These are phyloP conservation scores for Australoheros facetus DNA, from an alignment of 2,797 vertebrate species.

Conservation along the genomic window DNA sequence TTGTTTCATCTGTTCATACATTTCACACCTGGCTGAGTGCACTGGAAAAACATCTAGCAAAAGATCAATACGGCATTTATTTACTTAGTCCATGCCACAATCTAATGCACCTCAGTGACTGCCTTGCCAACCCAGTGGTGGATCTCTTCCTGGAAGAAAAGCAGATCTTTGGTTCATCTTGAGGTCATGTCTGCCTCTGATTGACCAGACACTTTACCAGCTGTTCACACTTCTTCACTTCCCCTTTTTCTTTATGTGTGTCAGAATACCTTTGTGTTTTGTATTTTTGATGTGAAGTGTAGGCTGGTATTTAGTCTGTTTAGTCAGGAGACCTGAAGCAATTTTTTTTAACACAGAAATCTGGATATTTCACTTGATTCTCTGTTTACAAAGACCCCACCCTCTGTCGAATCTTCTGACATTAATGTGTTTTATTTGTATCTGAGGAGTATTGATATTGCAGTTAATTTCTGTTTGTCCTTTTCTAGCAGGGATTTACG, in stretches of 20 bases:
- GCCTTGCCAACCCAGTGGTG: background rate
- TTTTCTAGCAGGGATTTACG: slow-evolving; percentile 2
- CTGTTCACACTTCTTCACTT: slow-evolving; percentile 1
- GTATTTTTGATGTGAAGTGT: background rate
- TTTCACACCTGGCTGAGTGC: slow-evolving; percentile 28
- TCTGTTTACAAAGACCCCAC: background rate
- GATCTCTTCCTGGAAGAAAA: slow-evolving; percentile 22
- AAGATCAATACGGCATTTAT: slow-evolving; percentile 38
- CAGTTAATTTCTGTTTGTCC: background rate
- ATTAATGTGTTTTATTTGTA: slow-evolving; percentile 28
- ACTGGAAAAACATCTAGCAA: background rate
- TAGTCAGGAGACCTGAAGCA: background rate
- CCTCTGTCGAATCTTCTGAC: slow-evolving; percentile 4
- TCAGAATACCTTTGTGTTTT: slow-evolving; percentile 19
- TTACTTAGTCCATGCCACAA: background rate
- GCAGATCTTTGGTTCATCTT: slow-evolving; percentile 20
- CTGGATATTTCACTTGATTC: background rate
- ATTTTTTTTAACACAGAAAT: slow-evolving; percentile 9
- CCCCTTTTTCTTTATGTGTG: background rate
- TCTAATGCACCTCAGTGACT: slow-evolving; percentile 28
- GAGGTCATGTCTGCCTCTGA: slow-evolving; percentile 20
- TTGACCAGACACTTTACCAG: slow-evolving; percentile 20
- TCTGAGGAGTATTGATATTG: slow-evolving; percentile 18
- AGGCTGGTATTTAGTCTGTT: background rate
- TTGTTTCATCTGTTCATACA: slow-evolving; percentile 17